A percentile compares a stretch with the other conserved stretches of the same genome.
These are phyloP conservation scores for Karalla daura DNA, from an alignment of 2,797 vertebrate species.

Conservation along the genomic window DNA sequence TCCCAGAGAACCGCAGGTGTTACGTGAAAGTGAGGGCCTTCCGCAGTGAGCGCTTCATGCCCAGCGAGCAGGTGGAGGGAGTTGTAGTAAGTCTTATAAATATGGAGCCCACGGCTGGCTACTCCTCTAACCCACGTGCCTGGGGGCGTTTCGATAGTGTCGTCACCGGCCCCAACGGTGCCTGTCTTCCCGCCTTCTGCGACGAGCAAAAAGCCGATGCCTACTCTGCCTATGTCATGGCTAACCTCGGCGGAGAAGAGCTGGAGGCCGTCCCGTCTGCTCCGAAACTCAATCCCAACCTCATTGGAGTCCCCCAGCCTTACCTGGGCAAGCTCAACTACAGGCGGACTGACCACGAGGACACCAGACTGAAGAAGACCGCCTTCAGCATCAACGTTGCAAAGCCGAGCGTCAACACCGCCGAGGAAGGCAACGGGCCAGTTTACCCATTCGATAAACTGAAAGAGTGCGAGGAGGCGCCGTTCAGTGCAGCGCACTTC, in stretches of 20 bases:
- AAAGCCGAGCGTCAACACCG: slow-evolving; percentile 89
- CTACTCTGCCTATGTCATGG: slow-evolving; percentile 93
- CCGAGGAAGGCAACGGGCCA: slow-evolving; percentile 93
- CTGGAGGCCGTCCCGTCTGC: slow-evolving; percentile 92
- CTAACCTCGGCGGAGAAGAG: slow-evolving; percentile 95
- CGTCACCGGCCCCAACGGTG: slow-evolving; percentile 91
- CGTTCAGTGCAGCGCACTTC: slow-evolving; percentile 91
- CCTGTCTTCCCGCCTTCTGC: slow-evolving; percentile 96
- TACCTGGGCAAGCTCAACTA: slow-evolving; percentile 94
- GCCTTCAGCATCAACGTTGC: slow-evolving; percentile 95
- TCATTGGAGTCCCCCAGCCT: slow-evolving; percentile 92
- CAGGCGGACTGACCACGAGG: slow-evolving; percentile 91
- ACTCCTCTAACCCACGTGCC: slow-evolving; percentile 92
- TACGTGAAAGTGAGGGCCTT: slow-evolving; percentile 95
- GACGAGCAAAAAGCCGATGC: slow-evolving; percentile 92
- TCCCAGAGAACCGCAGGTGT: slow-evolving; percentile 95
- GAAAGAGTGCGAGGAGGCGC: slow-evolving; percentile 92
- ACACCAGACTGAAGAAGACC: slow-evolving; percentile 91
- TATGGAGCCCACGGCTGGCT: slow-evolving; percentile 92
- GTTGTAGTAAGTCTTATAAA: slow-evolving; percentile 95
- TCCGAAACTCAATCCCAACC: slow-evolving; percentile 92
- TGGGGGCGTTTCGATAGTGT: slow-evolving; percentile 98
- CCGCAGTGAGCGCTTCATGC: slow-evolving; percentile 93
- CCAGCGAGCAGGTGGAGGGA: slow-evolving; percentile 94
- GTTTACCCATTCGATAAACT: slow-evolving; percentile 93